A percentile compares a stretch with the other conserved stretches of the same genome.
Conservation (phyloP, 2,113 vertebrate species). For the Vidua chalybeata region DNA sequence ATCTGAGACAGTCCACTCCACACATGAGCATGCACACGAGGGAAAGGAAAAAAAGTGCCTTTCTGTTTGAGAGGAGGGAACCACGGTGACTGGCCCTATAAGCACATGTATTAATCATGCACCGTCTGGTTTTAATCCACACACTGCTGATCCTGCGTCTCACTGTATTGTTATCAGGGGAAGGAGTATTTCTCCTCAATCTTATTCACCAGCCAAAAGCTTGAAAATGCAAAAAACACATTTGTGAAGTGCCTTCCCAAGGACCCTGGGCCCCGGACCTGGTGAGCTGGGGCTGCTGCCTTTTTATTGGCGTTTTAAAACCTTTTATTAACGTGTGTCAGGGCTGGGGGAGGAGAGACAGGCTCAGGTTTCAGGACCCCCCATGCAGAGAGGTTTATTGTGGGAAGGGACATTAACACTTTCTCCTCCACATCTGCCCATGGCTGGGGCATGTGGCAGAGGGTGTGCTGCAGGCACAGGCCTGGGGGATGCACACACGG, state of each 20-base stretch:
- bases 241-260: slow-evolving; percentile 76
- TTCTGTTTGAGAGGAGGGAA: slow-evolving; percentile 77
- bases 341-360: slow-evolving; percentile 50
- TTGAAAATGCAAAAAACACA: slow-evolving; percentile 83
- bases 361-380: slow-evolving; percentile 73
- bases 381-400: slow-evolving; percentile 64
- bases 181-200: slow-evolving; percentile 80
- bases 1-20: slow-evolving; percentile 43
- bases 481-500: background rate
- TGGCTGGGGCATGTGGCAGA: slow-evolving; percentile 12
- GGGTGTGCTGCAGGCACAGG: background rate
- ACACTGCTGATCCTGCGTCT: slow-evolving; percentile 79
- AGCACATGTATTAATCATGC: slow-evolving; percentile 81
- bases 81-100: slow-evolving; percentile 78
- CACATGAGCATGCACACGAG: slow-evolving; percentile 27
- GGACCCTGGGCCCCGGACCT: slow-evolving; percentile 66
- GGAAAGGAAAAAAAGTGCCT: slow-evolving; percentile 24
- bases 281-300: slow-evolving; percentile 70
- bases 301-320: slow-evolving; percentile 71
- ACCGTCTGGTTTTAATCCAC: slow-evolving; percentile 84
- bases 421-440: slow-evolving; percentile 63
- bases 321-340: slow-evolving; percentile 74
- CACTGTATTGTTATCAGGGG: slow-evolving; percentile 81
- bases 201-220: slow-evolving; percentile 79
- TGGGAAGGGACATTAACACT: slow-evolving; percentile 77